Evolutionary conservation across 2,113 vertebrate genomes (phyloP).

Genomic region (Neoarius graeffei): DNA sequence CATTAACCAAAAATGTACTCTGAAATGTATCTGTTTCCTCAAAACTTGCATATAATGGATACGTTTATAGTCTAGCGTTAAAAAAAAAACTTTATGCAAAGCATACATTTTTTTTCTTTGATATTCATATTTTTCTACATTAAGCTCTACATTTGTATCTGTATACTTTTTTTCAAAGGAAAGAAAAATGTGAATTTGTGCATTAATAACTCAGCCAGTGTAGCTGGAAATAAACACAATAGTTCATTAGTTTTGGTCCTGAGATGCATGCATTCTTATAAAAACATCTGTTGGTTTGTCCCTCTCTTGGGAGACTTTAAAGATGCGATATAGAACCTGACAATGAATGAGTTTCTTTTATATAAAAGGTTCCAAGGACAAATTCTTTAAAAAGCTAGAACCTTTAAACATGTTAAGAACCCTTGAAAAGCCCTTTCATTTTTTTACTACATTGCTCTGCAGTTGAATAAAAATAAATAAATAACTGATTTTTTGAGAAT

Average conservation of each 20-base stretch:
- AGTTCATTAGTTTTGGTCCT: not conserved
- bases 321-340: not conserved
- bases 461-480: not conserved
- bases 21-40: not conserved
- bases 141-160: not conserved
- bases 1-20: not conserved
- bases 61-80: not conserved
- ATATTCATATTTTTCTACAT: not conserved
- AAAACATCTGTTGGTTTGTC: not conserved
- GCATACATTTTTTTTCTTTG: too few relatives aligned
- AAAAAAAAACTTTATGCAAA: not conserved
- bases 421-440: too few relatives aligned
- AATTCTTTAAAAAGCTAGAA: not conserved
- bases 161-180: not conserved
- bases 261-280: not conserved
- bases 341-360: not conserved
- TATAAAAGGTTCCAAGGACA: not conserved
- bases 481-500: not conserved
- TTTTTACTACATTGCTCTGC: not conserved
- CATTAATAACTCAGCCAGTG: too few relatives aligned
- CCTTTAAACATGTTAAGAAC: not conserved
- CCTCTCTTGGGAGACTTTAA: not conserved
- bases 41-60: not conserved
- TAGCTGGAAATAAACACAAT: not conserved
- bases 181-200: too few relatives aligned